Evolutionary conservation across 2,113 vertebrate genomes (phyloP), one percentile per base, ranked within the genome.

Genomic region (Pteruthius melanotis): DNA sequence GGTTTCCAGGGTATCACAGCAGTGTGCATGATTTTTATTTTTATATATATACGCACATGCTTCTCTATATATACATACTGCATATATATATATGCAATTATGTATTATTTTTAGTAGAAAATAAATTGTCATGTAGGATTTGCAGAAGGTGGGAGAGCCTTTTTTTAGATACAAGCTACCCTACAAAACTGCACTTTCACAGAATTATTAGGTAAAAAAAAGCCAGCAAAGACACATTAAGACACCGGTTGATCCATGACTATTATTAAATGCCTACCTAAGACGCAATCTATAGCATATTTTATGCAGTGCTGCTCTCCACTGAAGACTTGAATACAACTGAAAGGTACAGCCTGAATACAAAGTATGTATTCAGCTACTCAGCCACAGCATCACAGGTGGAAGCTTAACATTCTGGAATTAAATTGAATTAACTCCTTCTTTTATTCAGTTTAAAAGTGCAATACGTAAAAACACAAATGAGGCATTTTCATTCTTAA

Each of bases 51-150:
- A 92, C 7, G 23, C 82, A 85, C 75, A 80, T 65, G 76, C 60
- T 80, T 63, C 35, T 69, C n/a, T 69, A 2, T 71, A 33, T 56
- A 87, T 53, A 78, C 20, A 70, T n/a, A 76, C 79, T 75, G 79
- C 79, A 83, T 79, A 87, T 83, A 89, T 83, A 89, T 77, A 60
- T 68, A 64, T 63, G 63, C 13, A 90, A 81, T 47, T 49, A 89
- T 40, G 42, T 31, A 76, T 85, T 94, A 94, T 86, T 96, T 92
- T 93, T 77, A 88, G 86, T 77, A 47, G 37, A 69, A 97, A 96
- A 96, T 92, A 95, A 83, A 86, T 85, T 92, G 63, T 85, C 88
- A 53, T 6, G 23, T 83, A 95, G 83, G 83, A 93, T 90, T 93
- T 93, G 83, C 66, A 92, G 88, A 86, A 93, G 71, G 88, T 90